Evolutionary conservation across 37 sponge, comb jelly and placozoan species (phyloP).

Genomic region (Petrosia ficiformis): DNA sequence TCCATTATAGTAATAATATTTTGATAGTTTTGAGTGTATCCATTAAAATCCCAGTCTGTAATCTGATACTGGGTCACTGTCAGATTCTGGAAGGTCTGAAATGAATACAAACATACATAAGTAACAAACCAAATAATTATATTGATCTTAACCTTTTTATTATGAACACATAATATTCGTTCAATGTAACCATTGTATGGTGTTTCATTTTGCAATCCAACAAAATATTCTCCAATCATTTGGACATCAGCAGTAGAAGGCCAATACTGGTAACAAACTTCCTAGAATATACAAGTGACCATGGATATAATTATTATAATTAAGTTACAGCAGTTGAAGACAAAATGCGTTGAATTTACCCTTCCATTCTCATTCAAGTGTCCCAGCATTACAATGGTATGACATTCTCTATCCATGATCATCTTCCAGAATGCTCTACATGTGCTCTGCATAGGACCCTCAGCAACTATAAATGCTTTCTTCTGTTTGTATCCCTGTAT

Average conservation of each 20-base stretch:
- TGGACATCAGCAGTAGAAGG: neutral
- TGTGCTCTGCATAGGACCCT: constrained; percentile 21
- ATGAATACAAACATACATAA: no score
- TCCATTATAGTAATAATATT: no score
- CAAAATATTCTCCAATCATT: neutral
- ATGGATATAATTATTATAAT: neutral
- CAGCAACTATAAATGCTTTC: constrained; percentile 27
- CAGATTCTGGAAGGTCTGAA: no score
- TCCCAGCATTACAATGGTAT: constrained; percentile 1
- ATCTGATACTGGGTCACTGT: no score
- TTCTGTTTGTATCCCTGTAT: constrained; percentile 25
- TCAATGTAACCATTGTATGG: constrained; percentile 3
- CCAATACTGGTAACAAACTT: constrained; percentile 12
- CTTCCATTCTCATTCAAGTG: neutral
- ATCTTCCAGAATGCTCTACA: constrained; percentile 36
- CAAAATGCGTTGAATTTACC: neutral
- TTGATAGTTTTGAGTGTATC: no score
- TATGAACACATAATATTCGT: neutral
- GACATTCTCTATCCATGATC: constrained; percentile 8
- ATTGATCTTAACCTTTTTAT: neutral
- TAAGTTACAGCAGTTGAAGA: neutral
- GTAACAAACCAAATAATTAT: no score
- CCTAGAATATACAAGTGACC: neutral
- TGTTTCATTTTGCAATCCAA: neutral
- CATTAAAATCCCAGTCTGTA: no score